A percentile compares a stretch with the other conserved stretches of the same genome.
Evolutionary conservation across 2,113 vertebrate species (phyloP).

Genomic region (Isichthys henryi): DNA sequence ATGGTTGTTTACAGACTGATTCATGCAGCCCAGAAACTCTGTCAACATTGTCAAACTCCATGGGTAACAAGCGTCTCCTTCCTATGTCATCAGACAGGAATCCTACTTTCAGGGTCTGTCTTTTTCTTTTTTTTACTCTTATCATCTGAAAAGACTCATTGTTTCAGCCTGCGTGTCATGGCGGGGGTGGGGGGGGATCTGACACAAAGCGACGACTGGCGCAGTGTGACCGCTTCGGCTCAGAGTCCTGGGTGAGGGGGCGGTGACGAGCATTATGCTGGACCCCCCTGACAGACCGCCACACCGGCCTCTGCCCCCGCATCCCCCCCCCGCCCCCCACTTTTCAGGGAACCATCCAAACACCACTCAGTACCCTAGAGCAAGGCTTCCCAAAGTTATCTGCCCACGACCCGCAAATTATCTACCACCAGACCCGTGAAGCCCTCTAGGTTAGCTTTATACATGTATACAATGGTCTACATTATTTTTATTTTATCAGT

Average conservation of each 20-base stretch:
- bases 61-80: not conserved
- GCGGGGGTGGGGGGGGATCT: not conserved
- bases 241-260: not conserved
- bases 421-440: not conserved
- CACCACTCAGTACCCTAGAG: not conserved
- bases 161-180: not conserved
- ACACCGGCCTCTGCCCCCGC: not conserved
- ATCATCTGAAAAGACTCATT: constrained; percentile 4
- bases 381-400: not conserved
- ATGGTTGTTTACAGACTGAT: not conserved
- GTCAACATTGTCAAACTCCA: constrained; percentile 1
- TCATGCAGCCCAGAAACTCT: not conserved
- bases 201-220: not conserved
- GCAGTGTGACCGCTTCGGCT: not conserved
- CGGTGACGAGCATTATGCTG: not conserved
- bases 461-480: not conserved
- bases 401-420: not conserved
- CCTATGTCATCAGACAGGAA: not conserved
- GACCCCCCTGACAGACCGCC: not conserved
- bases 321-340: not conserved
- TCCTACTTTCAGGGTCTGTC: not conserved
- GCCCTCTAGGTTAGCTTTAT: not conserved
- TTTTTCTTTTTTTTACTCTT: not conserved
- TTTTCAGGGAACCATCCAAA: not conserved
- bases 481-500: not conserved